A percentile compares a stretch with the other conserved stretches of the same genome.
Evolutionary conservation across 2,888 invertebrate genomes (phyloP).

Genomic region (Flexamia atlantica): DNA sequence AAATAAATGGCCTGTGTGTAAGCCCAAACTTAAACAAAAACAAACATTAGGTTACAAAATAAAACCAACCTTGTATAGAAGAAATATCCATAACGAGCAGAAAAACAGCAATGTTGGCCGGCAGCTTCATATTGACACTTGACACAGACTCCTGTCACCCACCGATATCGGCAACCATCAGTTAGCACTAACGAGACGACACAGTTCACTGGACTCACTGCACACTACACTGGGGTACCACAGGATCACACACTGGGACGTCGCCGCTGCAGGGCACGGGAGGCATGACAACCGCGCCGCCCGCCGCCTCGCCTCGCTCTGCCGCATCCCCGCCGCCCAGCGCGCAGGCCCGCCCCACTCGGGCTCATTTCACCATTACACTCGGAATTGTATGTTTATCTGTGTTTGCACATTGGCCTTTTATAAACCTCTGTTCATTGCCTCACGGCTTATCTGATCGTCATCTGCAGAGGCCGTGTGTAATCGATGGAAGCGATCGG

Average conservation of each 20-base stretch:
- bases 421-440: slow-evolving; percentile 48
- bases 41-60: too few species aligned
- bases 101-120: background rate
- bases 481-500: background rate
- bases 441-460: slow-evolving; percentile 15
- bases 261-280: background rate
- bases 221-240: background rate
- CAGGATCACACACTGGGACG: too few species aligned
- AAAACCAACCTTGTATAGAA: slow-evolving; percentile 33
- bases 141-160: background rate
- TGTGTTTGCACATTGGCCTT: slow-evolving; percentile 44
- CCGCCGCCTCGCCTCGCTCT: slow-evolving; percentile 29
- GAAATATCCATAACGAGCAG: slow-evolving; percentile 42
- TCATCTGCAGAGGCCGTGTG: background rate
- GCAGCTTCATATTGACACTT: background rate
- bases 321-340: background rate
- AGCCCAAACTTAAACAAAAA: too few species aligned
- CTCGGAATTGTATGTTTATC: slow-evolving; percentile 53
- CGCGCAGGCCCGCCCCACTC: slow-evolving; percentile 25
- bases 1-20: too few species aligned
- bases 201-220: too few species aligned
- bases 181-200: too few species aligned
- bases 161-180: too few species aligned
- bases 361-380: slow-evolving; percentile 48
- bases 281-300: background rate